Evolutionary conservation across 2,113 vertebrate species (phyloP), one percentile per base, ranked within the genome.

Genomic region (Cavia porcellus): DNA sequence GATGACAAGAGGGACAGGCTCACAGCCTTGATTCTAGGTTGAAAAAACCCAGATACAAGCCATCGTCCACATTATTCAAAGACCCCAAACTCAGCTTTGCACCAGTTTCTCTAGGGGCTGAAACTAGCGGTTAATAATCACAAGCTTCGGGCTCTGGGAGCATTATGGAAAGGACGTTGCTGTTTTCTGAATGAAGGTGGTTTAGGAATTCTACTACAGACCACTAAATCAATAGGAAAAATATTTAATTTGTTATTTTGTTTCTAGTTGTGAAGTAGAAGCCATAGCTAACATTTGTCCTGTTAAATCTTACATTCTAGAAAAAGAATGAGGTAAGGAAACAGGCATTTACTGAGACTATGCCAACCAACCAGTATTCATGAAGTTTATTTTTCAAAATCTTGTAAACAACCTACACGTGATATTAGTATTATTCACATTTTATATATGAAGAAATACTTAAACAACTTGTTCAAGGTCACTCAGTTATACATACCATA

Each of bases 271-370:
- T 62, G 59, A 83, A 50, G 35, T 38, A 96, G 79, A 90, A 2
- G 5, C 42, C 47, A 59, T 24, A 89, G 22, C 12, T 83, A 55
- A 70, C 22, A 66, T 35, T 74, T 57, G 30, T 12, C 42, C 45
- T 62, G 89, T 83, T 89, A 35, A 62, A 61, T 47, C 87, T 94
- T 90, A 82, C 10, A 88, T 74, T 81, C 30, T 24, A 90, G 55
- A 89, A 68, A 38, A 24, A 95, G 66, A 86, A 28, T 19, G 75
- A 12, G 32, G 8, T 1, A 66, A 75, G 42, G 38, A 82, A 28
- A 95, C 57, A 75, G 55, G 14, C 10, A 55, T 57, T 89, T 79
- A 91, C 30, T 20, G 24, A 89, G 25, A 88, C 45, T 64, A 55
- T 70, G 45, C 35, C 22, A 86, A 62, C 1, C 7, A 20, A 10